Conservation (phyloP, 2,888 invertebrate species). For the Tolmerus cingulatus region DNA sequence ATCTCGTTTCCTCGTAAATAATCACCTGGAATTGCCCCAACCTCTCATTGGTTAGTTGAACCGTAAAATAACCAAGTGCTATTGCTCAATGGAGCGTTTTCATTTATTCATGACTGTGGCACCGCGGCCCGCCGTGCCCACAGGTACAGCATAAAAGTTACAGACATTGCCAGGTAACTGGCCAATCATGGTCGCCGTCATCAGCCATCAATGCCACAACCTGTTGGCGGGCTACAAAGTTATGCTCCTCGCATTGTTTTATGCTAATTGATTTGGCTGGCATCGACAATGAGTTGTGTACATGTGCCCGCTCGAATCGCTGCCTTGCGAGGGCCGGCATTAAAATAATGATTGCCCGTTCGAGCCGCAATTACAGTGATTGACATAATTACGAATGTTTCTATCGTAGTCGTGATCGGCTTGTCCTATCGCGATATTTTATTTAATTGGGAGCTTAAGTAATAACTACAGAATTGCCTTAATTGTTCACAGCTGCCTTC, state of each 20-base stretch:
- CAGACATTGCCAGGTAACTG: background rate
- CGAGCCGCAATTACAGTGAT: conserved; percentile 28
- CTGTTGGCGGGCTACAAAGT: background rate
- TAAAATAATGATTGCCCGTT: background rate
- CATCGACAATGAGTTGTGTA: background rate
- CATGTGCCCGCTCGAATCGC: background rate
- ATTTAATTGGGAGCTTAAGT: conserved; percentile 16
- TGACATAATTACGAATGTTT: conserved; percentile 14
- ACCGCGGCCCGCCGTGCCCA: background rate
- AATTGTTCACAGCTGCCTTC: conserved; percentile 75
- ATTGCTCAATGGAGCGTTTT: conserved; percentile 32
- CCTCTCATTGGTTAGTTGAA: conserved; percentile 22
- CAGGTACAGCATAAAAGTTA: background rate
- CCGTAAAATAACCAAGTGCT: background rate
- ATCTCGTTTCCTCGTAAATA: background rate
- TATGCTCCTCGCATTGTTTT: conserved; percentile 32
- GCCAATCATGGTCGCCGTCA: conserved; percentile 16
- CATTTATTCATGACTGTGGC: conserved; percentile 2
- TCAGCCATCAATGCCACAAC: conserved; percentile 26
- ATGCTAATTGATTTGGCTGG: conserved; percentile 35
- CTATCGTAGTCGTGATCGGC: background rate
- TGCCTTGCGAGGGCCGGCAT: background rate
- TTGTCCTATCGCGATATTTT: background rate
- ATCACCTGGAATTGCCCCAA: conserved; percentile 1
- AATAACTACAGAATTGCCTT: conserved; percentile 41